phyloP scores from a whole-genome alignment of 1,140 invertebrate genomes.

The Mamestra configurata region DNA sequence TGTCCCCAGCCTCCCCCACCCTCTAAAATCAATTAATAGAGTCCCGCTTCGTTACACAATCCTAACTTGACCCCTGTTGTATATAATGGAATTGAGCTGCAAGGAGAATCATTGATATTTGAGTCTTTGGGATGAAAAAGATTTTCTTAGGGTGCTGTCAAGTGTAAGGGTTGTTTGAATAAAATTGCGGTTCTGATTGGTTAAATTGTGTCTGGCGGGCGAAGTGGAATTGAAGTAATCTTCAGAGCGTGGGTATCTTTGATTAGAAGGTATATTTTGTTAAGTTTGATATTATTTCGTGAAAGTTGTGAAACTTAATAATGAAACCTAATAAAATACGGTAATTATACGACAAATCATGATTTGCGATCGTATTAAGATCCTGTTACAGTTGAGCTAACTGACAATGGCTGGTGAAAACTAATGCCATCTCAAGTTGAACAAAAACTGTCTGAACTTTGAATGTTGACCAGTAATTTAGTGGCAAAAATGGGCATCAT shows the following conservation, averaged over 20 bases:
- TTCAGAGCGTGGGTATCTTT: background rate
- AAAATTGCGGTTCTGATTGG: background rate
- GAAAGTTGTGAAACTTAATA: too few relatives aligned
- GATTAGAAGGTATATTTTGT: too few relatives aligned
- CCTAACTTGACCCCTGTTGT: conserved; percentile 71
- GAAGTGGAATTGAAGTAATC: background rate
- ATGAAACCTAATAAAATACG: too few relatives aligned
- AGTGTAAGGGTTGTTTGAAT: conserved; percentile 25
- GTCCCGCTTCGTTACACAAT: conserved; percentile 73
- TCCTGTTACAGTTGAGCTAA: too few relatives aligned
- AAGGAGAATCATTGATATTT: conserved; percentile 51
- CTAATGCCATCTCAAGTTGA: too few relatives aligned
- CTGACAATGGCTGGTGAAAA: too few relatives aligned
- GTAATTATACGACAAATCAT: too few relatives aligned
- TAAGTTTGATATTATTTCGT: background rate
- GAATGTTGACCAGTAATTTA: too few relatives aligned
- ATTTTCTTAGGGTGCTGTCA: conserved; percentile 8
- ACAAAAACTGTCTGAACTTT: too few relatives aligned
- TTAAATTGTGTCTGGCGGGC: background rate
- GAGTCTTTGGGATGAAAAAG: conserved; percentile 7
- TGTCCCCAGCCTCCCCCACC: conserved; percentile 50
- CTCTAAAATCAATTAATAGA: conserved; percentile 75
- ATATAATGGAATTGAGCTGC: conserved; percentile 64
- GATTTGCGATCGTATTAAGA: too few relatives aligned
- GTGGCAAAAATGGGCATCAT: too few relatives aligned